These are phyloP conservation scores for Phalacrocorax aristotelis DNA, from an alignment of 2,113 vertebrate species.

Conservation along the genomic window DNA sequence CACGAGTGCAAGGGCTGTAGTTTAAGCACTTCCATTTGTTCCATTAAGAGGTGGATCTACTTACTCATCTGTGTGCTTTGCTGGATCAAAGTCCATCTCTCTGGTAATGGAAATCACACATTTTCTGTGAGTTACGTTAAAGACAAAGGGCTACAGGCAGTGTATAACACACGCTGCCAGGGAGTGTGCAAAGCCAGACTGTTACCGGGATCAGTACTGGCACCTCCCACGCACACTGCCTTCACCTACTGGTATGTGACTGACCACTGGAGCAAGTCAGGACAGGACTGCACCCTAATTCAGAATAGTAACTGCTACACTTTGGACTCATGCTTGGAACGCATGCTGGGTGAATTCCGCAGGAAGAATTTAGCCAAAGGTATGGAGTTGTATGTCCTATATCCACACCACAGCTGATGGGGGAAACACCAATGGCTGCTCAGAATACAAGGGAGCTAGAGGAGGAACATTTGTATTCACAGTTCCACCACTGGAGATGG, in stretches of 20 bases:
- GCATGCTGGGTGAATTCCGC: rapidly evolving
- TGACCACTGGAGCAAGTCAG: not conserved
- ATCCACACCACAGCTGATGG: not conserved
- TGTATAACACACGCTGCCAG: not conserved
- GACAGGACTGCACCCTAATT: not conserved
- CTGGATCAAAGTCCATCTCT: not conserved
- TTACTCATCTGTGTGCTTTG: not conserved
- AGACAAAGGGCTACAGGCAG: not conserved
- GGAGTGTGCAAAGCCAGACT: not conserved
- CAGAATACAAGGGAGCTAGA: not conserved
- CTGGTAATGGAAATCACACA: not conserved
- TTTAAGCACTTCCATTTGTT: not conserved
- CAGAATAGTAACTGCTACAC: not conserved
- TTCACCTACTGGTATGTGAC: not conserved
- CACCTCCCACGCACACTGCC: not conserved
- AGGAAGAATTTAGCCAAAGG: not conserved
- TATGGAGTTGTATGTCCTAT: not conserved
- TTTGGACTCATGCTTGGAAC: not conserved
- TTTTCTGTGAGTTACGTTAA: not conserved
- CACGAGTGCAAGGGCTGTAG: not conserved
- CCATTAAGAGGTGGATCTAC: not conserved
- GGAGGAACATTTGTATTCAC: not conserved
- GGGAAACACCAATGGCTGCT: not conserved
- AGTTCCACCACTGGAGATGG: not conserved
- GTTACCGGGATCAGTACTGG: not conserved